phyloP scores from a whole-genome alignment of 2,797 vertebrate species.

The Cossypha polioptera region DNA sequence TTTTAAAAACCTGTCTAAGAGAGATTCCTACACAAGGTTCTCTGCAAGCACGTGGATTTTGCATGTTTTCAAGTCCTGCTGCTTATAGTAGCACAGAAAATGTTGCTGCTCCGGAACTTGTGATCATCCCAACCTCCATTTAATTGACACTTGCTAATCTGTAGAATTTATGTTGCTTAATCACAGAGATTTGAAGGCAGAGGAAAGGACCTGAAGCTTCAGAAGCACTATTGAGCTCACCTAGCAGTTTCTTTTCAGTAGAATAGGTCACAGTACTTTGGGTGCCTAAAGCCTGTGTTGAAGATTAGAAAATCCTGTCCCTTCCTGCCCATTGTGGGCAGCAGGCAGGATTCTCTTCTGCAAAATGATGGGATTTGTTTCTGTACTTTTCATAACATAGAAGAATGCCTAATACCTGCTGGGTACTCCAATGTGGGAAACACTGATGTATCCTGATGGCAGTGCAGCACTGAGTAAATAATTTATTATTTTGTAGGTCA shows the following conservation, averaged over 20 bases:
- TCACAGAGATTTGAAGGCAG: background rate
- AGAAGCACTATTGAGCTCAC: background rate
- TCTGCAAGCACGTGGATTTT: background rate
- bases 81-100: background rate
- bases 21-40: background rate
- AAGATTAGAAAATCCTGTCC: background rate
- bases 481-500: background rate
- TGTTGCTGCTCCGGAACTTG: background rate
- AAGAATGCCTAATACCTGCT: background rate
- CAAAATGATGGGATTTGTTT: background rate
- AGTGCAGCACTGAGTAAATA: background rate
- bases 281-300: background rate
- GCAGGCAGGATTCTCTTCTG: background rate
- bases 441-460: background rate
- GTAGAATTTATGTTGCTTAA: background rate
- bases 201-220: background rate
- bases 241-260: background rate
- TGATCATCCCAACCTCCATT: background rate
- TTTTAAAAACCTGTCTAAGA: background rate
- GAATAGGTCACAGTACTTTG: background rate
- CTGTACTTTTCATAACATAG: background rate
- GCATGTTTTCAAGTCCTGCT: background rate
- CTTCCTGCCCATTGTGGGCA: background rate
- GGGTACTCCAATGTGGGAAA: background rate
- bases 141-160: background rate